Percentiles rank a stretch among this genome's conserved stretches.
Conservation (phyloP, 2,888 invertebrate species). For the Phorcus lineatus region DNA sequence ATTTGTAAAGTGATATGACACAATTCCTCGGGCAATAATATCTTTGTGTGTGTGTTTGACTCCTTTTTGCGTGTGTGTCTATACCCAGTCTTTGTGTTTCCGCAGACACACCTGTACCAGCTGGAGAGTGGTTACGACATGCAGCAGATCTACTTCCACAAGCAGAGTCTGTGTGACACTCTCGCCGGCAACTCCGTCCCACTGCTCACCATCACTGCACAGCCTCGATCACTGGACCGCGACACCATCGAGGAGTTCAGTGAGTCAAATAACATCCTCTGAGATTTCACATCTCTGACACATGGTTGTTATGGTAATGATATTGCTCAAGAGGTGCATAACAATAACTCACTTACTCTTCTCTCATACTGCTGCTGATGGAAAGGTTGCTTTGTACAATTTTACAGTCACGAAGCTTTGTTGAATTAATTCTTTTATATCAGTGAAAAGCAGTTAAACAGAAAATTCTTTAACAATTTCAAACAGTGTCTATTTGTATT, state of each 20-base stretch:
- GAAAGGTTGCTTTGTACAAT: no score
- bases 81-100: slow-evolving; percentile 31
- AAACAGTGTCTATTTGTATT: no score
- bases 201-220: slow-evolving; percentile 84
- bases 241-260: slow-evolving; percentile 64
- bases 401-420: no score
- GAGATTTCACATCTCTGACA: background rate
- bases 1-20: no score
- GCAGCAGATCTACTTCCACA: slow-evolving; percentile 80
- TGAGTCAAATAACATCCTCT: slow-evolving; percentile 42
- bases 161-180: slow-evolving; percentile 83
- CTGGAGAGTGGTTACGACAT: slow-evolving; percentile 78
- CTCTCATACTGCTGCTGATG: no score
- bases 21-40: no score
- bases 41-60: no score
- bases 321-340: no score
- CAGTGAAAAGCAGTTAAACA: no score
- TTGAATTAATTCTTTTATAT: no score
- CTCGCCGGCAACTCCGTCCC: slow-evolving; percentile 85
- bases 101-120: slow-evolving; percentile 81
- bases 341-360: no score
- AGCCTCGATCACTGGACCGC: slow-evolving; percentile 56
- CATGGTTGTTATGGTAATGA: background rate
- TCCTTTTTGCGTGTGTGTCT: background rate
- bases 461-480: no score